Base-by-base conservation (phyloP, 2,888 invertebrate species). In the Agrochola lota region DNA sequence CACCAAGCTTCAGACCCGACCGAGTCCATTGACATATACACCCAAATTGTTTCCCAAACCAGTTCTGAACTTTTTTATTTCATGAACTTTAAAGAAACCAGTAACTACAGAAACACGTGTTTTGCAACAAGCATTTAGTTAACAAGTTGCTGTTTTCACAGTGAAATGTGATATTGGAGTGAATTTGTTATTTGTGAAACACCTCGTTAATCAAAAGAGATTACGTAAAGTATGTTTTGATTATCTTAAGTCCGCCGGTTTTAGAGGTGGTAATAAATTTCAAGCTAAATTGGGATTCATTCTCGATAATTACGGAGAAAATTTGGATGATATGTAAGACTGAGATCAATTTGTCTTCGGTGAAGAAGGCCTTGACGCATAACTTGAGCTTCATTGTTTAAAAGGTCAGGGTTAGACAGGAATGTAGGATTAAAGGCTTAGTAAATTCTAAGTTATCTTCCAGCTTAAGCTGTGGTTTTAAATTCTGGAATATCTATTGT, bases 191-290 rank as follows among this genome's bases (percentile, higher is more conserved):
- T 75, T 43, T 52, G 26, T 23, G 35, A 35, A 43, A 68, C 59
- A 69, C 30, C 72, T 83, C 77, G 73, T 77, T 82, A 82, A 83
- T 85, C 69, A 82, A 62, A 59, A 15, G 46, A 66, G 72, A 77
- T 83, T 85, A 67, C 35, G 67, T 62, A 43, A 81, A 70, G 49
- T 59, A 70, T 70, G 40, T 72, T 84, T 84, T 69, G 43, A 81
- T 79, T 63, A 79, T 68, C 52, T 59, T n/a, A 30, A 68, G 57
- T 9, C 62, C 52, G 46, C 15, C 7, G 40, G 49, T 55, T 55
- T 69, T 46, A 64, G 46, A 67, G 46, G 35, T 26, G 60, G 60
- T 81, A 81, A 74, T 81, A 52, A 81, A 62, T 77, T 80, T 52
- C 52, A 35, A 20, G 26, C 26, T 81, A 55, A 55, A 55, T 74